Percentiles rank a stretch among this genome's conserved stretches.
phyloP scores from a whole-genome alignment of 2,113 vertebrate genomes.

The Paralichthys olivaceus region DNA sequence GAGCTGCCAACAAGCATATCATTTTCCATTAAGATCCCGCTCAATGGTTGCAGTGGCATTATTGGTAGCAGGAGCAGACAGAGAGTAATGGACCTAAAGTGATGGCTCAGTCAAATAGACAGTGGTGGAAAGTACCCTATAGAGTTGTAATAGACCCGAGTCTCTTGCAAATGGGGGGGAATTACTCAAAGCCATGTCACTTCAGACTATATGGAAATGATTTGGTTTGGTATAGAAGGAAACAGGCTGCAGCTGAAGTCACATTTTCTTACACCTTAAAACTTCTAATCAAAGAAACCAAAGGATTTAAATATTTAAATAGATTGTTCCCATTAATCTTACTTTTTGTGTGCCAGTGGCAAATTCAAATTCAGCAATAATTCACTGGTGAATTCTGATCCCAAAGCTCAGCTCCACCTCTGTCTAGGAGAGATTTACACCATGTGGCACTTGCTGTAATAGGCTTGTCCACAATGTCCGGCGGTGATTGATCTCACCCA shows the following conservation, averaged over 20 bases:
- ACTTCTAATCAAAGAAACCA: conserved; percentile 14
- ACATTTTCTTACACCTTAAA: background rate
- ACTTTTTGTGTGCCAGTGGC: background rate
- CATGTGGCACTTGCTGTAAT: conserved; percentile 61
- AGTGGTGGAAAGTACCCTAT: conserved; percentile 44
- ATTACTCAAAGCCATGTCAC: conserved; percentile 4
- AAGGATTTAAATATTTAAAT: conserved; percentile 1
- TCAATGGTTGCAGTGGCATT: conserved; percentile 67
- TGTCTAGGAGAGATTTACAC: conserved; percentile 54
- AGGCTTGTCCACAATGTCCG: conserved; percentile 63
- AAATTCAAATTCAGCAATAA: conserved; percentile 22
- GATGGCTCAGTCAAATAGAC: conserved; percentile 63
- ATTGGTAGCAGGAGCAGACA: conserved; percentile 65
- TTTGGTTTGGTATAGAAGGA: background rate
- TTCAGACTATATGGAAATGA: background rate
- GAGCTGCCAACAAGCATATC: conserved; percentile 78
- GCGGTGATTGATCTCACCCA: conserved; percentile 63
- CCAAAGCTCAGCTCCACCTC: conserved; percentile 19
- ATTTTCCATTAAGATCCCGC: conserved; percentile 76
- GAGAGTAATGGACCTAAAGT: conserved; percentile 75
- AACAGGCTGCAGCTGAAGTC: background rate
- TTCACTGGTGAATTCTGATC: conserved; percentile 32
- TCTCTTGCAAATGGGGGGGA: conserved; percentile 12
- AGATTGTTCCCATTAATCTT: background rate
- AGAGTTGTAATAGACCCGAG: conserved; percentile 42